Percentiles rank a stretch among this genome's conserved stretches.
phyloP scores from a whole-genome alignment of 1,140 invertebrate species.

The Rhynchophorus ferrugineus region DNA sequence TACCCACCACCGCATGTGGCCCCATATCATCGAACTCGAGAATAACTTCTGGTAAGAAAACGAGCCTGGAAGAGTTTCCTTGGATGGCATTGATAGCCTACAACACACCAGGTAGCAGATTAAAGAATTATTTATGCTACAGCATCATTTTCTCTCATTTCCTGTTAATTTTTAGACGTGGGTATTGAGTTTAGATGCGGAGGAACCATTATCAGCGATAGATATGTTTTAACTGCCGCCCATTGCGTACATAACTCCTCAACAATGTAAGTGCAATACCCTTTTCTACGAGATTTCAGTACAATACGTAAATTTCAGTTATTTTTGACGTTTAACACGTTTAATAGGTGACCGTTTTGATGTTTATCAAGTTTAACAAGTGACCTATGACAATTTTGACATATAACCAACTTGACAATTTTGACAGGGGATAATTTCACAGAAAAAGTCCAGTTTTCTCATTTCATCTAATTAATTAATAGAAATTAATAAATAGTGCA shows the following conservation, averaged over 20 bases:
- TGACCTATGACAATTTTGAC: no score
- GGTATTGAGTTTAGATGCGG: constrained; percentile 47
- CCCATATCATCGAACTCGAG: constrained; percentile 33
- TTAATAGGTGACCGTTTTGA: no score
- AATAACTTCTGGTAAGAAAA: constrained; percentile 46
- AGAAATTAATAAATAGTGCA: no score
- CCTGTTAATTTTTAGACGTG: not conserved
- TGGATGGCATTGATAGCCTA: constrained; percentile 48
- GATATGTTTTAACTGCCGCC: constrained; percentile 48
- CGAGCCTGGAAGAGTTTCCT: constrained; percentile 46
- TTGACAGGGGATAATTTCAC: no score
- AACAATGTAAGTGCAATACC: constrained; percentile 35
- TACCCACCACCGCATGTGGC: constrained; percentile 38
- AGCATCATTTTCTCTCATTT: not conserved
- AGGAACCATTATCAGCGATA: constrained; percentile 47
- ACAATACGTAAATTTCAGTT: no score
- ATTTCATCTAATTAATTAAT: no score
- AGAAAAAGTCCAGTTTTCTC: no score
- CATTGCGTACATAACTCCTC: constrained; percentile 44
- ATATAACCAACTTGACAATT: no score
- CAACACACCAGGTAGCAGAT: constrained; percentile 27
- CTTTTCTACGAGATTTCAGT: no score
- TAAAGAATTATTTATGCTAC: not conserved
- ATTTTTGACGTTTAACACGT: no score
- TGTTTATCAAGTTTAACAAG: no score